A percentile compares a stretch with the other conserved stretches of the same genome.
These are phyloP conservation scores for Agrotis segetum DNA, from an alignment of 2,888 invertebrate species.

Conservation along the genomic window DNA sequence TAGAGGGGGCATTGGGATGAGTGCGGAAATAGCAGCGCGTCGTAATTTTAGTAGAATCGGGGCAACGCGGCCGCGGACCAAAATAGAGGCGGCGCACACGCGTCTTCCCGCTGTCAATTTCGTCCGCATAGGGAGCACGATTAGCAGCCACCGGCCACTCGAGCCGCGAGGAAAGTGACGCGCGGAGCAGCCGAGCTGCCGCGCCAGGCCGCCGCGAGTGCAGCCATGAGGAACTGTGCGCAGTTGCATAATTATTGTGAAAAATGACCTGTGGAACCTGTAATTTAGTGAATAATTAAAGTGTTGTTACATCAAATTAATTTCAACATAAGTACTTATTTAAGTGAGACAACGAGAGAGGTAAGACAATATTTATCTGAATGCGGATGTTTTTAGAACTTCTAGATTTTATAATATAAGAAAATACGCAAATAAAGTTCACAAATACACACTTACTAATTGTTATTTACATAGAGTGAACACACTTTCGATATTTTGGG, in stretches of 20 bases:
- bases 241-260: conserved; percentile 79
- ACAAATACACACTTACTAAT: conserved; percentile 38
- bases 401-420: background rate
- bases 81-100: conserved; percentile 88
- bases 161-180: conserved; percentile 57
- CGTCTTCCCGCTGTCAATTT: conserved; percentile 88
- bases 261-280: conserved; percentile 68
- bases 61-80: conserved; percentile 90
- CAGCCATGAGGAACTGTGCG: conserved; percentile 68
- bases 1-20: conserved; percentile 82
- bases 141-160: conserved; percentile 76
- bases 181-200: conserved; percentile 46
- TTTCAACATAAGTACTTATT: conserved; percentile 9
- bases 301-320: conserved; percentile 39
- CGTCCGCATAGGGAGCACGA: conserved; percentile 88
- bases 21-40: conserved; percentile 90
- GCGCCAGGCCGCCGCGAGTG: conserved; percentile 73
- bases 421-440: conserved; percentile 2
- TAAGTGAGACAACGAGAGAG: conserved; percentile 27
- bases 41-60: conserved; percentile 91
- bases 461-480: conserved; percentile 68
- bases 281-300: conserved; percentile 51
- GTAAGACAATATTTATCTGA: conserved; percentile 39
- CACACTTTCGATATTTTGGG: conserved; percentile 87
- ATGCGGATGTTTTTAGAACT: conserved; percentile 16